Percentiles rank a stretch among this genome's conserved stretches.
Evolutionary conservation across 2,113 vertebrate species (phyloP).

Genomic region (Mastomys coucha): DNA sequence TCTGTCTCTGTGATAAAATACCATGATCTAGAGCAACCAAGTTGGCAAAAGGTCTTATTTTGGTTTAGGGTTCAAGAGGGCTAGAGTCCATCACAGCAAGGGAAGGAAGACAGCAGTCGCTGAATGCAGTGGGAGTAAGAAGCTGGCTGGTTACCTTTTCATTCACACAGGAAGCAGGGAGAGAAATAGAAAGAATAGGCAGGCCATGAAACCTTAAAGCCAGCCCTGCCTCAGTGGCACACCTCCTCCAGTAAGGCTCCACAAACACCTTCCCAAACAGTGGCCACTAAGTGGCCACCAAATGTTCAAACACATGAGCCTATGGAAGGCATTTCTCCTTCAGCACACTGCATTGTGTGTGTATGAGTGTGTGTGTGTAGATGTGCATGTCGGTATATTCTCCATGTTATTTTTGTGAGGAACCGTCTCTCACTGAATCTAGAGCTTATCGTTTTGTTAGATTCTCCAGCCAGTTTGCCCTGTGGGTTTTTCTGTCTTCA

Average conservation of each 20-base stretch:
- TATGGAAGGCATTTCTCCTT: not conserved
- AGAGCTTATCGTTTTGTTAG: not conserved
- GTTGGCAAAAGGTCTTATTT: not conserved
- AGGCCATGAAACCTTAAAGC: not conserved
- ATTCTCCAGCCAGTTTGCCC: not conserved
- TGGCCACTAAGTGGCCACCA: not conserved
- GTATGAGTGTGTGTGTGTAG: not conserved
- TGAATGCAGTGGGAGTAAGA: not conserved
- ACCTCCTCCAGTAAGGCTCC: not conserved
- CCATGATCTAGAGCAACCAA: not conserved
- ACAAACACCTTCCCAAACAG: not conserved
- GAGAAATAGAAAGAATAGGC: not conserved
- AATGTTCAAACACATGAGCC: not conserved
- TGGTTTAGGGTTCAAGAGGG: not conserved
- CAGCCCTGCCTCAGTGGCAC: accelerated
- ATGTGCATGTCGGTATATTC: not conserved
- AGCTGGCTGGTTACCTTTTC: not conserved
- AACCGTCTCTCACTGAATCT: not conserved
- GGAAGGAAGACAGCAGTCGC: not conserved
- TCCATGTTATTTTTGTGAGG: not conserved
- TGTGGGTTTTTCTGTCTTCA: not conserved
- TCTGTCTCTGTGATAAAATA: not conserved
- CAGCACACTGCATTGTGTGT: not conserved
- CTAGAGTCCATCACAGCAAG: not conserved
- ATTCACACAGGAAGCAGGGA: not conserved